These are phyloP conservation scores for Epinotia brunnichana DNA, from an alignment of 2,888 invertebrate species.

Conservation along the genomic window DNA sequence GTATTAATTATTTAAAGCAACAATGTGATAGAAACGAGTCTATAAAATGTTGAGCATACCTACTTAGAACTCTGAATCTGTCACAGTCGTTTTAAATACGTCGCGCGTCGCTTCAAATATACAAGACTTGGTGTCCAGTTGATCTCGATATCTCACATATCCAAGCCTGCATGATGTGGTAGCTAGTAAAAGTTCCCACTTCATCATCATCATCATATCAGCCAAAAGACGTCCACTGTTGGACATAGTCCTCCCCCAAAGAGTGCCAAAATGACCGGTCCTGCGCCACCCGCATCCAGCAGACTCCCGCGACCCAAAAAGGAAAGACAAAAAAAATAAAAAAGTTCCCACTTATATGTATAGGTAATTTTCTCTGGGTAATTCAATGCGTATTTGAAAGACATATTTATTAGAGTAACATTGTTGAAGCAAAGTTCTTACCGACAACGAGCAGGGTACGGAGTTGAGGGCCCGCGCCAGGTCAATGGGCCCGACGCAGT, in stretches of 20 bases:
- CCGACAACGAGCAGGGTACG: constrained; percentile 93
- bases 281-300: no score
- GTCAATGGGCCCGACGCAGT: constrained; percentile 88
- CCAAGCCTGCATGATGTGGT: neutral
- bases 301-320: no score
- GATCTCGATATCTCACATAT: neutral
- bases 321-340: no score
- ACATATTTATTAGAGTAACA: neutral
- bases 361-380: neutral
- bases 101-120: neutral
- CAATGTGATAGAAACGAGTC: neutral
- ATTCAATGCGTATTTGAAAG: neutral
- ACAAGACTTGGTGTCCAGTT: neutral
- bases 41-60: neutral
- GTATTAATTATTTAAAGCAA: neutral
- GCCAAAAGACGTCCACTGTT: no score
- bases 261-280: no score
- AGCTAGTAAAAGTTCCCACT: neutral
- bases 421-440: constrained; percentile 69
- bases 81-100: neutral
- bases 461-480: constrained; percentile 92
- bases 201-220: no score
- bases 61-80: neutral
- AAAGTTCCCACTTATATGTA: neutral
- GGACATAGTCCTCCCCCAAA: no score